Conservation (phyloP, 2,888 invertebrate genomes). For the Arrhopalites spinosus region DNA sequence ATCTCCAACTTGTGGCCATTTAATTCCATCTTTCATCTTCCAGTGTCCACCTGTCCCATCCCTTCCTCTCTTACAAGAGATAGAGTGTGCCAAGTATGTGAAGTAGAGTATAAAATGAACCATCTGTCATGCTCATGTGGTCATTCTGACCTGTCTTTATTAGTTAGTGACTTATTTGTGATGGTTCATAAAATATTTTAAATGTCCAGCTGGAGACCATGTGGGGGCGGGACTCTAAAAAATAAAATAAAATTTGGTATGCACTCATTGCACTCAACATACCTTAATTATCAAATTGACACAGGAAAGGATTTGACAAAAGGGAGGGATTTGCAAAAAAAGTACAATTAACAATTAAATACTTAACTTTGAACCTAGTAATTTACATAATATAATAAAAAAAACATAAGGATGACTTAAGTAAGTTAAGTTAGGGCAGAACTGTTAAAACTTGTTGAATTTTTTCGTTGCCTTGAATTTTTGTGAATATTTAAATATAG, state of each 20-base stretch:
- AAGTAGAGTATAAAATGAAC: too few relatives aligned
- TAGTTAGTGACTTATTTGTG: not conserved
- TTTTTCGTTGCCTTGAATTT: too few relatives aligned
- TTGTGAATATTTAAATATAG: too few relatives aligned
- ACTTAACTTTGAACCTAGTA: not conserved
- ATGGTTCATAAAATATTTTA: not conserved
- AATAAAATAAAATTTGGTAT: not conserved
- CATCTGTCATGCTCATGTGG: not conserved
- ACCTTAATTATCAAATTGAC: conserved; percentile 23
- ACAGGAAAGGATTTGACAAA: too few relatives aligned
- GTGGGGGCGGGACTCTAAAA: conserved; percentile 17
- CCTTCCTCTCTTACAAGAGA: too few relatives aligned
- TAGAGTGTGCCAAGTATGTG: too few relatives aligned
- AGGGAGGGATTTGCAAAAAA: conserved; percentile 1
- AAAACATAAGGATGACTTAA: not conserved
- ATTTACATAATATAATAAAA: not conserved
- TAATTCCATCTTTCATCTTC: too few relatives aligned
- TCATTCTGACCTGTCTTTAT: not conserved
- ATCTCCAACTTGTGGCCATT: too few relatives aligned
- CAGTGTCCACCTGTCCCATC: too few relatives aligned
- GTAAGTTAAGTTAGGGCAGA: not conserved
- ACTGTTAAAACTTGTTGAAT: too few relatives aligned
- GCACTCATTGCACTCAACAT: not conserved
- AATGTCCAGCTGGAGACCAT: conserved; percentile 2
- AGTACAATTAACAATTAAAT: not conserved